Evolutionary conservation across 2,888 invertebrate species (phyloP), one percentile per base, ranked within the genome.

Genomic region (Acleris cristana): DNA sequence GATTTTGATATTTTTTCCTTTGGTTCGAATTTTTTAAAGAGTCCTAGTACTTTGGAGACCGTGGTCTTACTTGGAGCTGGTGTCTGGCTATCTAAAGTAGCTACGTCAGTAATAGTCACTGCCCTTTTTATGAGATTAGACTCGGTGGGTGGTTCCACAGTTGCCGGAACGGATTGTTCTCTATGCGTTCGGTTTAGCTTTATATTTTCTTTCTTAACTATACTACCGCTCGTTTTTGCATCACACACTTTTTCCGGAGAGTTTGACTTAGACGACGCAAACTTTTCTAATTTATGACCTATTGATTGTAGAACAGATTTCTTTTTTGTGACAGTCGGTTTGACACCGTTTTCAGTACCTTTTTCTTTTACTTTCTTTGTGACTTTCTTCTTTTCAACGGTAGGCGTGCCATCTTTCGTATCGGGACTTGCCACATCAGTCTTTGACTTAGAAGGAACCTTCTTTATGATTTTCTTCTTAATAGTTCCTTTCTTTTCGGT

Each of bases 221-320:
- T 85, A 66, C 66, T 80, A 26, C 76, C 76, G 61, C 76, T 70
- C 51, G 62, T 68, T 75, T 72, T 82, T 64, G 78, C 85, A 68
- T 88, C 87, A 64, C 79, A 72, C 73, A 71, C 83, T 83, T 95
- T 90, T 86, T 93, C 87, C 71, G 92, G 90, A 74, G 93, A 83
- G 85, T 89, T 83, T 71, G 88, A 83, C 78, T 93, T 93, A 70
- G 89, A 92, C 59, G 94, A 93, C 2, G 94, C 90, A 48, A 96
- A 93, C 81, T 95, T 96, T 84, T 96, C 96, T 78, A 96, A 93
- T 82, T 95, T 96, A 79, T 96, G 96, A 54, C 97, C 96, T 75
- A 97, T 94, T 0, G 95, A 95, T 79, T 96, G 96, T 51, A 97
- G 88, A 73, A 97, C 93, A 1, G 94, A 91, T 83, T 95, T 95